Conservation (phyloP, 2,797 vertebrate species). For the Clamator glandarius region DNA sequence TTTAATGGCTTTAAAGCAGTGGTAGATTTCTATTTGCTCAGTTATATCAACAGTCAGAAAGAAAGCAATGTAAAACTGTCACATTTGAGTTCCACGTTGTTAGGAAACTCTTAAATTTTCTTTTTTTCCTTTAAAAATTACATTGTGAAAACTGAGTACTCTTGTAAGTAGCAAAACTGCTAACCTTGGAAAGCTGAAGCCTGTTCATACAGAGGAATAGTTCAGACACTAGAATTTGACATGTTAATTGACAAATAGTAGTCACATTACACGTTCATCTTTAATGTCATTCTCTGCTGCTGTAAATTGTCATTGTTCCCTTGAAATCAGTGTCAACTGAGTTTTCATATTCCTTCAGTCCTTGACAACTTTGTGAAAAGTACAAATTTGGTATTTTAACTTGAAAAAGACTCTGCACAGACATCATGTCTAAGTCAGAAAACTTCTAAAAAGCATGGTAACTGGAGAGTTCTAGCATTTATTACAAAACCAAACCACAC, state of each 20-base stretch:
- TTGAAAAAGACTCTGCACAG: neutral
- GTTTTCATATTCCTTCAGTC: neutral
- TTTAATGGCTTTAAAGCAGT: neutral
- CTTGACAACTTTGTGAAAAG: neutral
- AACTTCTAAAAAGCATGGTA: neutral
- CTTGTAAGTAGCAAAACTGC: neutral
- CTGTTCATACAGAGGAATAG: neutral
- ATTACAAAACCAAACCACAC: fast-evolving
- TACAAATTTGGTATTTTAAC: neutral
- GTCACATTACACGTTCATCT: neutral
- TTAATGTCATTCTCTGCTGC: conserved; percentile 1
- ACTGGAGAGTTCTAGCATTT: neutral
- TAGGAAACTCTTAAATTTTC: neutral
- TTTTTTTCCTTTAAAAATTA: neutral
- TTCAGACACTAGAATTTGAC: neutral
- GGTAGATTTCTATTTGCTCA: neutral
- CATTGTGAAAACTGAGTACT: neutral
- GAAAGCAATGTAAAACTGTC: neutral
- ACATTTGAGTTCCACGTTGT: neutral
- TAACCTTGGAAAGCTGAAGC: neutral
- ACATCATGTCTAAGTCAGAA: neutral
- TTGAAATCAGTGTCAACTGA: neutral
- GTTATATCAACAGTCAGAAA: neutral
- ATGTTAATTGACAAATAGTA: conserved; percentile 13
- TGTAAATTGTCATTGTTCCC: neutral